These are phyloP conservation scores for Ploceus nigricollis DNA, from an alignment of 2,113 vertebrate genomes.

Conservation along the genomic window DNA sequence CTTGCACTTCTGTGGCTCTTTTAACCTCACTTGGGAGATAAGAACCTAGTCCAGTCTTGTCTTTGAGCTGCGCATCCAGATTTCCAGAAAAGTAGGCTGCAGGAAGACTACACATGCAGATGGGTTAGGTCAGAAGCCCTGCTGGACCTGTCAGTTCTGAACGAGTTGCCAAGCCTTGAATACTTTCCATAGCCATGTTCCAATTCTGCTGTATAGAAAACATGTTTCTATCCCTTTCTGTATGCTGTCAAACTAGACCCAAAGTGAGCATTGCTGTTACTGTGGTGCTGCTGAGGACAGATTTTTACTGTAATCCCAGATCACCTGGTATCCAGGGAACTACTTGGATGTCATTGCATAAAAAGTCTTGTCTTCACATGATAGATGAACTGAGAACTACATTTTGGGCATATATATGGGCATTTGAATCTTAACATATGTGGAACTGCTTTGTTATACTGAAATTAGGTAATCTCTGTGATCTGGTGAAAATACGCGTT, in stretches of 20 bases:
- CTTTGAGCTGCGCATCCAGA: background rate
- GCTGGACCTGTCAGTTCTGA: background rate
- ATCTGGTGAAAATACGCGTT: background rate
- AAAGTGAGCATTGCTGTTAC: background rate
- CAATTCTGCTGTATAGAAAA: background rate
- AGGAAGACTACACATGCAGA: background rate
- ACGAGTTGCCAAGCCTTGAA: background rate
- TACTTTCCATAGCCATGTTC: background rate
- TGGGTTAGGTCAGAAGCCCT: background rate
- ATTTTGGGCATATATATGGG: background rate
- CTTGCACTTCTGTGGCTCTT: background rate
- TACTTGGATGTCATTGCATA: background rate
- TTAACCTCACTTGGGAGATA: background rate
- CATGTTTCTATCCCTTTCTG: background rate
- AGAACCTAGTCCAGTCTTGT: background rate
- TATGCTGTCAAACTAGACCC: background rate
- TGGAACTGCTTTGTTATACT: background rate
- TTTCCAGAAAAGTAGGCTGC: background rate
- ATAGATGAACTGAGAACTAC: background rate
- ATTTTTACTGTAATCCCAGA: background rate
- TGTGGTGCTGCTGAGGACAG: background rate
- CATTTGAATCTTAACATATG: background rate
- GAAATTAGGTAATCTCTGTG: background rate
- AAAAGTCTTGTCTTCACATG: background rate
- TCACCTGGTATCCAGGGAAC: background rate